Evolutionary conservation across 2,888 invertebrate species (phyloP).

Genomic region (Calameuta pallipes): DNA sequence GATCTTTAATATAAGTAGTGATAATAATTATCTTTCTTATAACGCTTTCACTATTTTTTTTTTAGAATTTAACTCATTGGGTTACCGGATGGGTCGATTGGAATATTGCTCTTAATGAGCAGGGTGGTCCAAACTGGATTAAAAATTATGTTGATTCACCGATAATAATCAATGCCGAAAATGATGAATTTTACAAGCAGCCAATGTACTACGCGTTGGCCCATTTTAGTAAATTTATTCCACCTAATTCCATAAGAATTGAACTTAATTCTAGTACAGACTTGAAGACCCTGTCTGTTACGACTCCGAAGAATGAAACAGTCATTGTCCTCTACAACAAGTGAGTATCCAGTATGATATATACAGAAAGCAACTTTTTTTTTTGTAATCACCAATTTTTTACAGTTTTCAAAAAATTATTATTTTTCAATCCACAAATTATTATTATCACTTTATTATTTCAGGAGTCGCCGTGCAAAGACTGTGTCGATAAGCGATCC

Average conservation of each 20-base stretch:
- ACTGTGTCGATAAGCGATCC: background rate
- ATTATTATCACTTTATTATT: background rate
- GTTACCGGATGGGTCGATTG: conserved; percentile 88
- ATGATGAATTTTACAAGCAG: conserved; percentile 83
- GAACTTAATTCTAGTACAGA: background rate
- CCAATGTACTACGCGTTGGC: conserved; percentile 87
- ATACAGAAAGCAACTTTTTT: too few species aligned
- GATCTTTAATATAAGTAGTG: too few species aligned
- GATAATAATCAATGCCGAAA: conserved; percentile 71
- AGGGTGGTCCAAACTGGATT: conserved; percentile 84
- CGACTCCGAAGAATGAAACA: background rate
- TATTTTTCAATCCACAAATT: background rate
- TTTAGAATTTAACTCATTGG: conserved; percentile 76
- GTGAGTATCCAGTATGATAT: background rate
- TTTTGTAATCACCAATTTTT: background rate
- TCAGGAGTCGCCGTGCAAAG: background rate
- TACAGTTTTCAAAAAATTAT: background rate
- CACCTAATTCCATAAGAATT: background rate
- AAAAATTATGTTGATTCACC: conserved; percentile 83
- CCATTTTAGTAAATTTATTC: conserved; percentile 68
- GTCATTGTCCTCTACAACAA: background rate
- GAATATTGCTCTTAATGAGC: conserved; percentile 80
- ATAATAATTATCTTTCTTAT: too few species aligned
- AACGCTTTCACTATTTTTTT: conserved; percentile 13
- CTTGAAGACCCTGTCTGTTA: background rate